A percentile compares a stretch with the other conserved stretches of the same genome.
phyloP scores from a whole-genome alignment of 2,797 vertebrate genomes.

The Chromis chromis region DNA sequence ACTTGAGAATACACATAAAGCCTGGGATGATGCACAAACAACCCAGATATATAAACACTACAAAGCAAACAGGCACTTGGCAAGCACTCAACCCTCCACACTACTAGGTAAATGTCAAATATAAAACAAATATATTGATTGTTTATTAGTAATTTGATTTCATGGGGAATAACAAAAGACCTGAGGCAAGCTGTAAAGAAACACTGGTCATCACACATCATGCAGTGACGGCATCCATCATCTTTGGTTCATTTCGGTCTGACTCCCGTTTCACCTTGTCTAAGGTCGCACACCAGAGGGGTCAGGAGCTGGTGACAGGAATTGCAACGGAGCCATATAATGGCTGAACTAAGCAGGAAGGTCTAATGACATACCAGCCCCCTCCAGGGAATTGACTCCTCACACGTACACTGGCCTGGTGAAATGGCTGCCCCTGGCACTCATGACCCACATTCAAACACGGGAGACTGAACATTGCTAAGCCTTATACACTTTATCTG shows the following conservation, averaged over 20 bases:
- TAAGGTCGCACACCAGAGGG: slow-evolving; percentile 51
- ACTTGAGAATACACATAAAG: slow-evolving; percentile 51
- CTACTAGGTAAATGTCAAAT: slow-evolving; percentile 36
- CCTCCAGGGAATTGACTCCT: slow-evolving; percentile 56
- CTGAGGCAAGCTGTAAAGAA: slow-evolving; percentile 20
- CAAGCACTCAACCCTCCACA: slow-evolving; percentile 37
- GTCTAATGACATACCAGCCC: slow-evolving; percentile 64
- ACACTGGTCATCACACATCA: slow-evolving; percentile 40
- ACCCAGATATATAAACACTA: slow-evolving; percentile 29
- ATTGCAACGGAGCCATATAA: slow-evolving; percentile 48
- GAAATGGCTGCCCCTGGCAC: slow-evolving; percentile 46
- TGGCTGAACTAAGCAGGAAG: slow-evolving; percentile 66
- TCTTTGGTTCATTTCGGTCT: slow-evolving; percentile 39
- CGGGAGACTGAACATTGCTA: slow-evolving; percentile 15
- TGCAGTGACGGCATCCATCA: slow-evolving; percentile 53
- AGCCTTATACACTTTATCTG: slow-evolving; percentile 15
- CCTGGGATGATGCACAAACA: slow-evolving; percentile 44
- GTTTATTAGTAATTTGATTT: slow-evolving; percentile 50
- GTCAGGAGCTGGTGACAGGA: slow-evolving; percentile 56
- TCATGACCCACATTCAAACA: slow-evolving; percentile 65
- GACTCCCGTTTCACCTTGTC: slow-evolving; percentile 58
- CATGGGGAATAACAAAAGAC: slow-evolving; percentile 36
- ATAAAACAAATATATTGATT: slow-evolving; percentile 58
- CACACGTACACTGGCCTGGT: slow-evolving; percentile 41
- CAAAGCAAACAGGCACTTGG: slow-evolving; percentile 28